Evolutionary conservation across 2,888 invertebrate genomes (phyloP), one percentile per base, ranked within the genome.

Genomic region (Micropterix aruncella): DNA sequence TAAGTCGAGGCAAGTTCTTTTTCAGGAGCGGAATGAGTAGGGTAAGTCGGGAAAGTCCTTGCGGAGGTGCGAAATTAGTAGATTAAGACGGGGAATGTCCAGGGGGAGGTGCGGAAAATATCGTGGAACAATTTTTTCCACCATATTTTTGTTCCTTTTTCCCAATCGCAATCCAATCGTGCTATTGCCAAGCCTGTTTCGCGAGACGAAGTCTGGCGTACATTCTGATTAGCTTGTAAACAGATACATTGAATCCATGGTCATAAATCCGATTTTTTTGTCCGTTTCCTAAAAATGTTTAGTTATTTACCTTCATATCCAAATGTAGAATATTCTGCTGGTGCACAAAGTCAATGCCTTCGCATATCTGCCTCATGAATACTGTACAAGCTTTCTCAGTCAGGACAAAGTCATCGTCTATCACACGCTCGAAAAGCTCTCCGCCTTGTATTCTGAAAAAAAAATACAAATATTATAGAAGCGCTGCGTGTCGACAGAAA

Each of bases 351-450:
- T 89, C 88, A 51, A 99, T 86, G 18, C 96, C 99, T 62, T 97
- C 96, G 63, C 96, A 96, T 51, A 99, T 94, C 68, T 99, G 99
- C 37, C 95, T 74, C 79, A 97, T 89, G 63, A 99, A 97, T 48
- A 95, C 87, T 1, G 93, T 87, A 63, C 96, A 97, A 4, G 94
- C 90, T 50, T 89, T 82, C 65, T 99, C 99, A 1, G 97, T 97
- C 51, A 99, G 73, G 45, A 97, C 81, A 60, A 97, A 99, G 65
- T 95, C 95, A 58, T 99, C 99, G 57, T 95, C 95, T 50, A 99
- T 96, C 17, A 99, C 96, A 44, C 99, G 77, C 65, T 99, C 99
- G 62, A 99, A 99, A 38, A 99, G 70, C 66, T 99, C 99, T 2
- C 99, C 99, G 5, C 99, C 99, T 58, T 89, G 86, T 55, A 99